Evolutionary conservation across 2,888 invertebrate species (phyloP).

Genomic region (Noctua janthe): DNA sequence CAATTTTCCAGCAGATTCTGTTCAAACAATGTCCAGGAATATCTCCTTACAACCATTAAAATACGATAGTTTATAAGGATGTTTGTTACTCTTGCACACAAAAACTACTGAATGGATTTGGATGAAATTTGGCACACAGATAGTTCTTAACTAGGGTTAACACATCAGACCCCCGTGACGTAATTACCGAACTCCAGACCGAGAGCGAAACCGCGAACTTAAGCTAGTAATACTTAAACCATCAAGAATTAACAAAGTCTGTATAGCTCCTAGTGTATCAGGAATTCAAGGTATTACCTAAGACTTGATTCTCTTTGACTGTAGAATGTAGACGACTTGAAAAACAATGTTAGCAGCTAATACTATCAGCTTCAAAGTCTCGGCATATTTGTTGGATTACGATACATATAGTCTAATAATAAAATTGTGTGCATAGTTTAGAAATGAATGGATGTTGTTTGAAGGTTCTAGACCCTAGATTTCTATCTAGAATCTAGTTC

Average conservation of each 20-base stretch:
- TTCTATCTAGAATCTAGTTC: not conserved
- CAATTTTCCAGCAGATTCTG: too few relatives aligned
- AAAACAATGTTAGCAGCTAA: not conserved
- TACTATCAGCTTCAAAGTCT: not conserved
- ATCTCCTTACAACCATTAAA: not conserved
- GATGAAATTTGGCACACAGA: not conserved
- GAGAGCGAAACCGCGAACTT: not conserved
- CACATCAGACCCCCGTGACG: not conserved
- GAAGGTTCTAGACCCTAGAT: not conserved
- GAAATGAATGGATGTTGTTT: not conserved
- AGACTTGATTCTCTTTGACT: not conserved
- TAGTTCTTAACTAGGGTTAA: not conserved
- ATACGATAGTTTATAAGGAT: not conserved
- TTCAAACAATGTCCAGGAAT: not conserved
- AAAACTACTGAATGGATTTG: not conserved
- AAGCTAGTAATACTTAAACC: not conserved
- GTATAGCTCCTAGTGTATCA: not conserved
- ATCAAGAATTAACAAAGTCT: not conserved
- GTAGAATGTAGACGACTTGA: not conserved
- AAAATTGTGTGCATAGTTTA: not conserved
- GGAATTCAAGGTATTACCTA: constrained; percentile 1
- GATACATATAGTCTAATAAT: not conserved
- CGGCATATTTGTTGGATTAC: not conserved
- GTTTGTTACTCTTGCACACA: not conserved
- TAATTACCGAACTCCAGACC: not conserved